Percentiles rank a stretch among this genome's conserved stretches.
Conservation (phyloP, 53 echinoderm and acorn worm genomes). For the Echinometra lucunter region DNA sequence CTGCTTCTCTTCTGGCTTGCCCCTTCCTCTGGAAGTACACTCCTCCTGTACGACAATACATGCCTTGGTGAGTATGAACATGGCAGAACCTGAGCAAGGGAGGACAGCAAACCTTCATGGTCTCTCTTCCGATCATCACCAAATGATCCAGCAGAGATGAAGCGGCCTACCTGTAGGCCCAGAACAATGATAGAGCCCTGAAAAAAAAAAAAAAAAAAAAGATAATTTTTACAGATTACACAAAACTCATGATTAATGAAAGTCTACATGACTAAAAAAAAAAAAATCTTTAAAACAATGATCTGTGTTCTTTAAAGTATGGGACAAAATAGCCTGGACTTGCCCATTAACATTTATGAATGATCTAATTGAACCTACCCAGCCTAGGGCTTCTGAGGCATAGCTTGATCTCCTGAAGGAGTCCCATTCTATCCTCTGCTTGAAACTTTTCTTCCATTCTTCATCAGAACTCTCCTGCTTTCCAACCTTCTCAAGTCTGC, state of each 20-base stretch:
- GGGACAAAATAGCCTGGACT: no score
- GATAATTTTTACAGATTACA: background rate
- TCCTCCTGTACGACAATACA: background rate
- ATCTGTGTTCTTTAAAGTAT: no score
- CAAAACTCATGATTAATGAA: background rate
- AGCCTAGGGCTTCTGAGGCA: conserved; percentile 53
- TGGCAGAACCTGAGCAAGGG: conserved; percentile 14
- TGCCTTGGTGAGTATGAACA: background rate
- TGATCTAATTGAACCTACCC: background rate
- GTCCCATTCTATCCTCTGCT: conserved; percentile 64
- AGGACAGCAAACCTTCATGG: conserved; percentile 32
- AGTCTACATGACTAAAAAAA: no score
- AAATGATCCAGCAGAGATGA: background rate
- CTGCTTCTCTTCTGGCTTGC: background rate
- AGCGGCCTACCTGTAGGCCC: conserved; percentile 58
- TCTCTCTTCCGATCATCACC: background rate
- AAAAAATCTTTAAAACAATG: no score
- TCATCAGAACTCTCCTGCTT: background rate
- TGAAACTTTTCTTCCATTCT: conserved; percentile 52
- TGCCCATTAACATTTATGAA: no score
- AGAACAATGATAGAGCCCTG: conserved; percentile 69
- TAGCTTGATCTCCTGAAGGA: conserved; percentile 28
- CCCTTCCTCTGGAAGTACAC: conserved; percentile 45
- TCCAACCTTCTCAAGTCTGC: conserved; percentile 1
- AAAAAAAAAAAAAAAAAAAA: background rate